Evolutionary conservation across 1,140 invertebrate species (phyloP).

Genomic region (Glomeris maerens): DNA sequence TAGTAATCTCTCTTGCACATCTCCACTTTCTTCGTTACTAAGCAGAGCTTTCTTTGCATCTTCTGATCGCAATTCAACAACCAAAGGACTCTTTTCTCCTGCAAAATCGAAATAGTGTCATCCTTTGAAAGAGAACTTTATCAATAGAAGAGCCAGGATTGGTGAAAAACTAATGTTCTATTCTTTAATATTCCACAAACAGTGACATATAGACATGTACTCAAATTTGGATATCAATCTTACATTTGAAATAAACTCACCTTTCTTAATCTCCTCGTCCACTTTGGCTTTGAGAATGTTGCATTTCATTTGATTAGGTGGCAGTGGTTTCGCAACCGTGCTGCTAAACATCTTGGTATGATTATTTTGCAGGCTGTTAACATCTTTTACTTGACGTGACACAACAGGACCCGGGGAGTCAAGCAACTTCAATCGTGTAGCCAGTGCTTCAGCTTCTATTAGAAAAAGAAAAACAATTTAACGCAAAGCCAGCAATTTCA

Average conservation of each 20-base stretch:
- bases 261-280: constrained; percentile 39
- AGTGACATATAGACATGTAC: no score
- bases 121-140: background rate
- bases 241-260: constrained; percentile 5
- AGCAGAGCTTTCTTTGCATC: constrained; percentile 23
- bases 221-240: background rate
- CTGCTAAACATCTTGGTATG: constrained; percentile 30
- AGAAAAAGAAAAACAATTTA: constrained; percentile 7
- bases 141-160: no score
- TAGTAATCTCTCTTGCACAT: constrained; percentile 16
- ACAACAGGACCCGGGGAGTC: constrained; percentile 24
- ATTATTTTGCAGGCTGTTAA: constrained; percentile 37
- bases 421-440: constrained; percentile 31
- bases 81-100: constrained; percentile 27
- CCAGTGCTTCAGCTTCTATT: constrained; percentile 30
- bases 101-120: background rate
- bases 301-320: constrained; percentile 79
- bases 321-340: constrained; percentile 47
- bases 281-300: constrained; percentile 70
- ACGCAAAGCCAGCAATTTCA: background rate
- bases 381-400: constrained; percentile 22
- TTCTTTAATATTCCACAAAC: no score
- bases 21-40: constrained; percentile 15
- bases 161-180: no score
- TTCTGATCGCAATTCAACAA: constrained; percentile 36